Conservation (phyloP, 1,140 invertebrate genomes). For the Ips nitidus region DNA sequence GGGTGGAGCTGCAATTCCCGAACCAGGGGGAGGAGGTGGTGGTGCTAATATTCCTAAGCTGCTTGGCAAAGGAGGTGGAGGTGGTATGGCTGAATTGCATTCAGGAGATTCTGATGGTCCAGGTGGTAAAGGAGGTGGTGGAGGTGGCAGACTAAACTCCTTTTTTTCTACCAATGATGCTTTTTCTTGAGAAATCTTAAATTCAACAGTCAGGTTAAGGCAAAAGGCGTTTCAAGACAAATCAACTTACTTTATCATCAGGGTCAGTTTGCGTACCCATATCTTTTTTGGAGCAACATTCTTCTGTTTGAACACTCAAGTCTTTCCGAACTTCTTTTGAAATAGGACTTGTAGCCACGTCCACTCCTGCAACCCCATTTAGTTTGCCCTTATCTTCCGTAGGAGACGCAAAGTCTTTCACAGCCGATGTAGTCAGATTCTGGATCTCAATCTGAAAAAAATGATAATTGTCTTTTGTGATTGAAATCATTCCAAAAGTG, state of each 20-base stretch:
- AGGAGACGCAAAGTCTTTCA: constrained; percentile 55
- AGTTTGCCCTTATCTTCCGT: constrained; percentile 42
- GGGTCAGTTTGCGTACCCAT: not conserved
- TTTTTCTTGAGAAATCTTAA: not conserved
- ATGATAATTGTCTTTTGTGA: too few species aligned
- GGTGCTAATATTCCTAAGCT: constrained; percentile 2
- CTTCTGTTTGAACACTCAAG: not conserved
- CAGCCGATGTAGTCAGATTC: constrained; percentile 55
- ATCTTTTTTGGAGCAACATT: not conserved
- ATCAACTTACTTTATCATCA: not conserved
- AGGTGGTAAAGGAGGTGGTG: not conserved
- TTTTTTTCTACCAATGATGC: not conserved
- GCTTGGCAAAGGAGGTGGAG: constrained; percentile 7
- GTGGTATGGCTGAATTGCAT: not conserved
- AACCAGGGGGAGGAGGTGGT: constrained; percentile 13
- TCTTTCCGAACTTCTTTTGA: not conserved
- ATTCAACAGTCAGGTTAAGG: not conserved
- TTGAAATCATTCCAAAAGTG: too few species aligned
- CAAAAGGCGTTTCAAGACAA: too few species aligned
- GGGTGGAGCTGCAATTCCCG: constrained; percentile 27
- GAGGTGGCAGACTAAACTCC: not conserved
- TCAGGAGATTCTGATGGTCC: not conserved
- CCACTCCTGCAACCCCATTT: not conserved
- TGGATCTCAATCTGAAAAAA: constrained; percentile 53
- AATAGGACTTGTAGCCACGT: not conserved